These are phyloP conservation scores for Gouania willdenowi DNA, from an alignment of 2,797 vertebrate genomes.

Conservation along the genomic window DNA sequence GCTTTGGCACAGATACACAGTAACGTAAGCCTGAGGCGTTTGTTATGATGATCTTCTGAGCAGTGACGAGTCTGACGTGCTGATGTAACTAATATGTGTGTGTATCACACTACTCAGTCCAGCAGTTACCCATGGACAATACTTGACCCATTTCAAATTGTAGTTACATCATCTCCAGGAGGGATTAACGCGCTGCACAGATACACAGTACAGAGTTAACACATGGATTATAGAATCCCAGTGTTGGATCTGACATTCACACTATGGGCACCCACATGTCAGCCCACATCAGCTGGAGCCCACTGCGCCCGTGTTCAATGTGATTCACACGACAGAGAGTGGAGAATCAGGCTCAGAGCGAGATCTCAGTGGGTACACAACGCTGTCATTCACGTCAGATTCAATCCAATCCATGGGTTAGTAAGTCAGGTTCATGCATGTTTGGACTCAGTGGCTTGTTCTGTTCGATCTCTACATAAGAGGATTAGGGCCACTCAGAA, in stretches of 20 bases:
- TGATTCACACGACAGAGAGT: slow-evolving; percentile 46
- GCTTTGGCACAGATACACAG: not conserved
- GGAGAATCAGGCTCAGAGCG: slow-evolving; percentile 33
- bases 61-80: not conserved
- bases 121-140: slow-evolving; percentile 15
- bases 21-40: slow-evolving; percentile 2
- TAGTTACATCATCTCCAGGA: slow-evolving; percentile 36
- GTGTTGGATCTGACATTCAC: slow-evolving; percentile 42
- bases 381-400: slow-evolving; percentile 21
- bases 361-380: slow-evolving; percentile 28
- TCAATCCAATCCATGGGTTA: slow-evolving; percentile 28
- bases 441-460: slow-evolving; percentile 20
- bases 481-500: too few species aligned
- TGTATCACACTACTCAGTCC: slow-evolving; percentile 20
- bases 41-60: slow-evolving; percentile 6
- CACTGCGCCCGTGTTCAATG: slow-evolving; percentile 20
- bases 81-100: slow-evolving; percentile 26
- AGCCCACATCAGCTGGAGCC: slow-evolving; percentile 52
- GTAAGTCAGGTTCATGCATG: slow-evolving; percentile 20
- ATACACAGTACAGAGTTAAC: slow-evolving; percentile 26
- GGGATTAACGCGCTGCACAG: slow-evolving; percentile 15
- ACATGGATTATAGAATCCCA: slow-evolving; percentile 37
- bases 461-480: slow-evolving; percentile 27
- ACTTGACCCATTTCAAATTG: slow-evolving; percentile 30
- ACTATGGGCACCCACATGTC: slow-evolving; percentile 45